phyloP scores from a whole-genome alignment of 2,797 vertebrate genomes.

The Chelidonichthys spinosus region DNA sequence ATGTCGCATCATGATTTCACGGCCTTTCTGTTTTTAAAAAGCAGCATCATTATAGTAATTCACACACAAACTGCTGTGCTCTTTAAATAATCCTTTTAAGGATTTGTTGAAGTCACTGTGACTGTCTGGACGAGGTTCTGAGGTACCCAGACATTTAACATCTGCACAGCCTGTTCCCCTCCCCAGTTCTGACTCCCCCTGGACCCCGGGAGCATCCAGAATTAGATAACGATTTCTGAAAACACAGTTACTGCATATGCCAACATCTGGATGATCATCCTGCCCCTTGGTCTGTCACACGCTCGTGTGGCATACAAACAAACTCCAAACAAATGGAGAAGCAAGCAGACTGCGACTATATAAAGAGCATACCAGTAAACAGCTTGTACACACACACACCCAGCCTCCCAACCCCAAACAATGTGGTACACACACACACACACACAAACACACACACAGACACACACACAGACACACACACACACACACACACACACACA shows the following conservation, averaged over 20 bases:
- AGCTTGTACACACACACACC: constrained; percentile 48
- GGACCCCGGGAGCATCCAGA: constrained; percentile 24
- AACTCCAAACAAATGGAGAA: constrained; percentile 47
- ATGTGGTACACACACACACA: constrained; percentile 38
- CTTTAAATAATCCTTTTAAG: constrained; percentile 60
- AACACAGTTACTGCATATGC: constrained; percentile 29
- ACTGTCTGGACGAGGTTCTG: constrained; percentile 42
- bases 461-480: no score
- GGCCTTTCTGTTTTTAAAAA: constrained; percentile 14
- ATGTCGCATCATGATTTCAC: not conserved
- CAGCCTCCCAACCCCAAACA: constrained; percentile 11
- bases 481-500: constrained; percentile 43
- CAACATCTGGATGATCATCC: constrained; percentile 54
- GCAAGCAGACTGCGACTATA: constrained; percentile 33
- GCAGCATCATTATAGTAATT: constrained; percentile 8
- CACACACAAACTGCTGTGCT: constrained; percentile 10
- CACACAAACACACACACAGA: no score
- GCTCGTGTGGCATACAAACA: constrained; percentile 61
- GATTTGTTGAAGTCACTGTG: constrained; percentile 45
- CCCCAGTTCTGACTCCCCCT: constrained; percentile 13
- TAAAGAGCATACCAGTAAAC: constrained; percentile 52
- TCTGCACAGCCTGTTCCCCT: constrained; percentile 39
- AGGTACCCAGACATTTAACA: constrained; percentile 38
- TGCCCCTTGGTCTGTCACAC: constrained; percentile 48
- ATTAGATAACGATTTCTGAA: constrained; percentile 52